Evolutionary conservation across 2,888 invertebrate species (phyloP), one percentile per base, ranked within the genome.

Genomic region (Melinaea marsaeus): DNA sequence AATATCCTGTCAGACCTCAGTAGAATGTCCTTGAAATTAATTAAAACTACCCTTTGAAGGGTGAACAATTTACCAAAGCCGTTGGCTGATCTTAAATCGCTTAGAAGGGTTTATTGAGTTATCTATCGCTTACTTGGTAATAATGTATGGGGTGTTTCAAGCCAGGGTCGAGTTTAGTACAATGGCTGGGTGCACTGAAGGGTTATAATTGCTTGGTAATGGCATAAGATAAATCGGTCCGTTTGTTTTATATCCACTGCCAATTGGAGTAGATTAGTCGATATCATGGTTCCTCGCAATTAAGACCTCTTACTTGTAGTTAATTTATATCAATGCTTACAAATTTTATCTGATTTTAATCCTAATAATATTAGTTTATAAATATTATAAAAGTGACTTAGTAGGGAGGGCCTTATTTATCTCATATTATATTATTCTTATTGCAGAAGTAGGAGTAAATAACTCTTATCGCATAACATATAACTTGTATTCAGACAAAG

Each of bases 51-150:
- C 84, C 85, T 79, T 76, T 72, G 70, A 72, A 75, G 73, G 72
- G 70, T 73, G 76, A 70, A 68, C 75, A 79, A 81, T 79, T 81
- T 83, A 82, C 79, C 81, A 79, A 77, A 82, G 79, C 82, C 78
- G 80, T 83, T 75, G 83, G 79, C 76, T 81, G 85, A 86, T 87
- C 87, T 89, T 84, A 86, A 87, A 89, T 84, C 86, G 85, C 79
- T 85, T 82, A 81, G 80, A 78, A 73, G 75, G 75, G 79, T 73
- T 76, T 84, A 88, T 87, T 86, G 83, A 85, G 86, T 87, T 88
- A 87, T 85, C 84, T 81, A 74, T 80, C 79, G 85, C 84, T 84
- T 84, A 83, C 79, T 81, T 79, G 81, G 84, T 86, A 86, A 88
- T 87, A 86, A 86, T 86, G 81, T 84, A 85, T 84, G 80, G 84